These are phyloP conservation scores for Ceyx melanurus DNA, from an alignment of 2,113 vertebrate genomes.

Conservation along the genomic window DNA sequence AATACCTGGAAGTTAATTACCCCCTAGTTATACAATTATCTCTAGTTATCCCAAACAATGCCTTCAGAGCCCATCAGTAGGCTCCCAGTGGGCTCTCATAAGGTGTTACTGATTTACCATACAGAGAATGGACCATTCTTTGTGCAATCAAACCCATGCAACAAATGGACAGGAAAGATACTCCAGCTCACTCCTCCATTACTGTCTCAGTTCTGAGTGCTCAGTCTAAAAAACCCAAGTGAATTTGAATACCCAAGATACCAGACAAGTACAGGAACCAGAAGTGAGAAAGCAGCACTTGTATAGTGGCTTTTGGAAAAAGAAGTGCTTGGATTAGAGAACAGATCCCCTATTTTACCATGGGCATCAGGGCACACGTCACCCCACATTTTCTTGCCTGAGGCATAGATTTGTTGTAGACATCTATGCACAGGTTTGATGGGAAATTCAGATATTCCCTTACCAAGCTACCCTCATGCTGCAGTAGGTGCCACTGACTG, in stretches of 20 bases:
- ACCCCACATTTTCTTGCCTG: neutral
- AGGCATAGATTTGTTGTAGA: neutral
- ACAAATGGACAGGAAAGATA: neutral
- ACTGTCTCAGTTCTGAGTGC: neutral
- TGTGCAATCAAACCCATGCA: neutral
- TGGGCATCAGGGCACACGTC: neutral
- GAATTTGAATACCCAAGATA: neutral
- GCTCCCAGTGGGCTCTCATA: neutral
- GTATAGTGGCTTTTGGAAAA: neutral
- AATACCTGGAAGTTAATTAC: slow-evolving; percentile 44
- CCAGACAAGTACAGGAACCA: neutral
- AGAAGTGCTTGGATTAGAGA: neutral
- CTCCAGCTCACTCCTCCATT: neutral
- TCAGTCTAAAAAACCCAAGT: neutral
- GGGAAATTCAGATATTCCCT: neutral
- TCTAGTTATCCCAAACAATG: slow-evolving; percentile 17
- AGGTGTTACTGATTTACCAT: slow-evolving; percentile 27
- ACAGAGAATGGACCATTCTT: neutral
- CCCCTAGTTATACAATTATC: slow-evolving; percentile 22
- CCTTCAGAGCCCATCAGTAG: neutral
- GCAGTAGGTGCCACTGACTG: neutral
- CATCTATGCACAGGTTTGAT: neutral
- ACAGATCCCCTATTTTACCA: neutral
- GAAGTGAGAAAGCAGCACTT: neutral
- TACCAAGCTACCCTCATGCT: neutral